Conservation (phyloP, 2,113 vertebrate species). For the Leptobrachium ailaonicum region DNA sequence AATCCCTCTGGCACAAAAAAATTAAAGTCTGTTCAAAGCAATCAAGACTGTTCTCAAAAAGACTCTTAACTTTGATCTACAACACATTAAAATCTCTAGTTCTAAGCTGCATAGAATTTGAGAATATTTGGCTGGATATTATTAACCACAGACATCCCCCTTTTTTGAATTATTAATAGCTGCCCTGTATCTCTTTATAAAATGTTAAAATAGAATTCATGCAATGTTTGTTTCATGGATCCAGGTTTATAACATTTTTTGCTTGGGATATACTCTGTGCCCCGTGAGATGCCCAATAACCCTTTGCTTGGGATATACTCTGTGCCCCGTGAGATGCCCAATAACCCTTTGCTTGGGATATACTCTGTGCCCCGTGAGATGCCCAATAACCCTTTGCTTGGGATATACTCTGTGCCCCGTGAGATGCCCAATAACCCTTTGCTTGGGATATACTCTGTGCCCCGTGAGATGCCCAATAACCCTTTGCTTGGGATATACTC, state of each 20-base stretch:
- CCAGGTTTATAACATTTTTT: constrained; percentile 54
- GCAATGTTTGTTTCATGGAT: constrained; percentile 58
- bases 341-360: too few species aligned
- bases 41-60: not conserved
- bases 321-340: too few species aligned
- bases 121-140: constrained; percentile 48
- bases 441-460: too few species aligned
- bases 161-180: constrained; percentile 18
- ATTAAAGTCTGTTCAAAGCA: constrained; percentile 34
- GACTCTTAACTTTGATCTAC: constrained; percentile 27
- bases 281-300: too few species aligned
- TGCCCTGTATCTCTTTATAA: constrained; percentile 23
- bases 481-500: too few species aligned
- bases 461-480: too few species aligned
- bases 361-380: too few species aligned
- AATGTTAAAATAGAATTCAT: constrained; percentile 49
- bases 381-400: too few species aligned
- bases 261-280: too few species aligned
- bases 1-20: constrained; percentile 1
- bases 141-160: constrained; percentile 55
- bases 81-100: constrained; percentile 21
- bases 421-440: too few species aligned
- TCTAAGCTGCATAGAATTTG: constrained; percentile 44
- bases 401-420: too few species aligned
- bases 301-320: too few species aligned